Percentiles rank a stretch among this genome's conserved stretches.
phyloP scores from a whole-genome alignment of 2,113 vertebrate species.

The Chrysochloris asiatica region DNA sequence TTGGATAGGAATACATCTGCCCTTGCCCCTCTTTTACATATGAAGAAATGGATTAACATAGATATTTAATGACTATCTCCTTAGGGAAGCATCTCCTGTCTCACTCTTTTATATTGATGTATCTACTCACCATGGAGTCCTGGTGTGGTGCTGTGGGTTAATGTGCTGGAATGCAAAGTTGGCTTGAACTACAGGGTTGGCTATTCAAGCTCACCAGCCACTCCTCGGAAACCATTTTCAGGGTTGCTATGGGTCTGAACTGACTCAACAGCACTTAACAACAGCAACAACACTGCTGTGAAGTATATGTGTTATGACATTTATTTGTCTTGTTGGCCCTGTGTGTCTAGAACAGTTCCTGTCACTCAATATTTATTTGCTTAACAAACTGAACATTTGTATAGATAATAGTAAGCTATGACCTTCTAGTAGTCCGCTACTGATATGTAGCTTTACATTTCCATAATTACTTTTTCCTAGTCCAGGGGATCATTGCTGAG shows the following conservation, averaged over 20 bases:
- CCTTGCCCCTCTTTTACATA: not conserved
- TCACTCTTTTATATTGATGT: not conserved
- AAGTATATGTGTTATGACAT: not conserved
- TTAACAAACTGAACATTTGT: not conserved
- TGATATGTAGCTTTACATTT: not conserved
- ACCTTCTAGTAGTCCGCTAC: not conserved
- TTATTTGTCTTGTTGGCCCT: not conserved
- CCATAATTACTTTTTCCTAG: not conserved
- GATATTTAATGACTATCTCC: not conserved
- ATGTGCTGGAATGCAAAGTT: too few species aligned
- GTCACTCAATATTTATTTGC: constrained; percentile 8
- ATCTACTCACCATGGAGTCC: too few species aligned
- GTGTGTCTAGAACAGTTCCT: too few species aligned
- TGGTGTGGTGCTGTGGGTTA: too few species aligned
- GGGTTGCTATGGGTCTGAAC: too few species aligned
- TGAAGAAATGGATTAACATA: not conserved
- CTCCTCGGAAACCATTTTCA: too few species aligned
- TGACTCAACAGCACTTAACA: too few species aligned
- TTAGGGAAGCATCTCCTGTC: not conserved
- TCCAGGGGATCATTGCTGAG: not conserved
- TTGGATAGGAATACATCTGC: not conserved
- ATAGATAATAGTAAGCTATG: not conserved
- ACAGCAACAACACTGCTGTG: not conserved
- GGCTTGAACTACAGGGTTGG: too few species aligned
- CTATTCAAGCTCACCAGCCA: too few species aligned